These are phyloP conservation scores for Anhinga rufa DNA, from an alignment of 2,113 vertebrate genomes.

Conservation along the genomic window DNA sequence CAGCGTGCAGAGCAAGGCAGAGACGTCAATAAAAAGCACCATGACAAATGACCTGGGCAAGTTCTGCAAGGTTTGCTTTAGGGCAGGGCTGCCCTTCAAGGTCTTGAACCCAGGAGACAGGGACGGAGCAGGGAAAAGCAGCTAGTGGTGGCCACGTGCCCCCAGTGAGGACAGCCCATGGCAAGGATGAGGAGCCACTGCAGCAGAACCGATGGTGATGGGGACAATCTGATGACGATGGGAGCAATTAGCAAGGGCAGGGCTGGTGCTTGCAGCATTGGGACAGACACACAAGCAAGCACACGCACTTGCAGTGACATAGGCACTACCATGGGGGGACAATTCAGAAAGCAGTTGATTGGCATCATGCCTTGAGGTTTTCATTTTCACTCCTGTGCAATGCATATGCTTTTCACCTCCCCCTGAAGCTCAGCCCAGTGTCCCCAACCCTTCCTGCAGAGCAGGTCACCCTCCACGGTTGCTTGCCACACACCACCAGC, in stretches of 20 bases:
- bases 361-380: fast-evolving
- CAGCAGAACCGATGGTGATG: neutral
- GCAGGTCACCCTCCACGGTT: neutral
- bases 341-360: neutral
- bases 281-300: fast-evolving
- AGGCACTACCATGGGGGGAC: fast-evolving
- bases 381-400: neutral
- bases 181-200: neutral
- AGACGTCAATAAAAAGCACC: neutral
- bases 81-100: neutral
- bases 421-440: neutral
- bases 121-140: neutral
- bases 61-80: neutral
- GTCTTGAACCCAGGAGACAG: neutral
- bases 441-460: neutral
- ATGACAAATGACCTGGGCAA: neutral
- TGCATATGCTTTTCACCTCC: neutral
- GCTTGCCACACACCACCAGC: neutral
- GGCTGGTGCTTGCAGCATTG: neutral
- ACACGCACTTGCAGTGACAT: fast-evolving
- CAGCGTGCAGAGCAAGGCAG: neutral
- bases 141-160: neutral
- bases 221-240: neutral
- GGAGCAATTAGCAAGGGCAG: neutral
- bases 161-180: neutral